Evolutionary conservation across 2,888 invertebrate species (phyloP), one percentile per base, ranked within the genome.

Genomic region (Pediacus dermestoides): DNA sequence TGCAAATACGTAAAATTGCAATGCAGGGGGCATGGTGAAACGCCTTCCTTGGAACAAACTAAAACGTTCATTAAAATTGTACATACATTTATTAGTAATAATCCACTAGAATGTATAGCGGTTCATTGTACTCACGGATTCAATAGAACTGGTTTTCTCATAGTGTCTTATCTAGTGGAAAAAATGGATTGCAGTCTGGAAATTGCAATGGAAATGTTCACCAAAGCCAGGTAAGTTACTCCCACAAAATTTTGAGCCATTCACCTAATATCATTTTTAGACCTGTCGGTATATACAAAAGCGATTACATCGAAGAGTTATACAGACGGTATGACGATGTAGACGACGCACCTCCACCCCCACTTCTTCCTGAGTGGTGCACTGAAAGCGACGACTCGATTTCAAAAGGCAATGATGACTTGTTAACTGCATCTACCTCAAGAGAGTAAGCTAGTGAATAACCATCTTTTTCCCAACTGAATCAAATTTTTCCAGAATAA

Each of bases 111-210:
- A 58, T 67, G 77, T 30, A 81, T 89, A 50, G 88, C 82, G 4
- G 84, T 96, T 4, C 95, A 95, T 66, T 96, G 95, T 62, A 96
- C 99, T 0, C 99, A 99, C 69, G 99, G 99, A 0, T 99, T 97
- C 68, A 99, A 99, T 67, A 76, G 99, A 53, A 96, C 96, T 4
- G 99, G 99, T 0, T 99, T 97, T 63, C 74, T 99, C 3, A 86
- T 99, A 33, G 81, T 85, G 14, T 85, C 93, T 0, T 99, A 88
- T 68, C 77, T 99, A 68, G 88, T 95, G 2, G 86, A 90, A 61
- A 80, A 81, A 44, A 73, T 85, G 59, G 88, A 88, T 53, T 89
- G 83, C 70, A 84, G 86, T 58, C 78, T 95, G 1, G 91, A 89
- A 49, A 85, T 87, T 2, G 94, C 92, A 0, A 64, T 95, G 3